phyloP scores from a whole-genome alignment of 2,888 invertebrate species.

The Conomelus anceps region DNA sequence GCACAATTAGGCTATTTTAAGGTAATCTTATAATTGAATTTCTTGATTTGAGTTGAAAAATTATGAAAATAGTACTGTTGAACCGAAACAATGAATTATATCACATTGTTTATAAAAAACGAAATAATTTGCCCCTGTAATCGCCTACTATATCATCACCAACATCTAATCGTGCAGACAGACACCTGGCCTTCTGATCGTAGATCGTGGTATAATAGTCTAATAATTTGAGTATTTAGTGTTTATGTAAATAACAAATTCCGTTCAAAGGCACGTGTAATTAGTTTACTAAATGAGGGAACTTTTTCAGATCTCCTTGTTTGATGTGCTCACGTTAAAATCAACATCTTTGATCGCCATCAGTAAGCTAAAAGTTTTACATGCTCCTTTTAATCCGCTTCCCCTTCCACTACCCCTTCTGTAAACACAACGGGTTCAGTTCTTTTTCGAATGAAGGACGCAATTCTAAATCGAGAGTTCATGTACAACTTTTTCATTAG shows the following conservation, averaged over 20 bases:
- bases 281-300: not conserved
- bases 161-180: not conserved
- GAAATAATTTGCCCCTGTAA: no score
- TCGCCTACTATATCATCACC: no score
- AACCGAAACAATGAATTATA: no score
- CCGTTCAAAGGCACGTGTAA: not conserved
- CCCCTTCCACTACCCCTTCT: not conserved
- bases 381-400: not conserved
- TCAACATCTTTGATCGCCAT: not conserved
- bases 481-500: not conserved
- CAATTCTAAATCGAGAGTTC: not conserved
- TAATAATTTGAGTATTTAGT: no score
- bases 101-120: no score
- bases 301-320: not conserved
- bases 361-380: not conserved
- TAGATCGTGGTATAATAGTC: not conserved
- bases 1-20: no score
- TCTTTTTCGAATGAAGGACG: not conserved
- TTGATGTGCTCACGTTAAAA: not conserved
- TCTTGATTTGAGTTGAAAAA: no score
- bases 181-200: not conserved
- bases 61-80: no score
- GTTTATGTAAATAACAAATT: no score
- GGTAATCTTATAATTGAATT: no score
- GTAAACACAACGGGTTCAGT: not conserved